These are phyloP conservation scores for Dendrocopos noguchii DNA, from an alignment of 2,113 vertebrate genomes.

Conservation along the genomic window DNA sequence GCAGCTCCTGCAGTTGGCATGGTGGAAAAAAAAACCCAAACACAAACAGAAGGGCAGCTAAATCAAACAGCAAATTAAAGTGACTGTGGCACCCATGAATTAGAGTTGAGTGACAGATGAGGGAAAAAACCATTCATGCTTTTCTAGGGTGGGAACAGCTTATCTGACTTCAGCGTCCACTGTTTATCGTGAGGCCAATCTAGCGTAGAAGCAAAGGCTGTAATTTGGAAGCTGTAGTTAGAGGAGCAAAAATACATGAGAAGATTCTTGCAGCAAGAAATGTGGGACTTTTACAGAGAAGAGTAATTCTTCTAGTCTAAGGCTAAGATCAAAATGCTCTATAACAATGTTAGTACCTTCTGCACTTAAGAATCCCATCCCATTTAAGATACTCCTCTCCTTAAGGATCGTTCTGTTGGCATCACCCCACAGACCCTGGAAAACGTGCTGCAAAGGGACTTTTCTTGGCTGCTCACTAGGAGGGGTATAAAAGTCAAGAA, in stretches of 20 bases:
- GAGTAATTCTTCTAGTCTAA: not conserved
- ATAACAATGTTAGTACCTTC: accelerated
- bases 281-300: not conserved
- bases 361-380: not conserved
- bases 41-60: not conserved
- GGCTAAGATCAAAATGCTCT: not conserved
- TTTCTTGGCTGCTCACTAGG: not conserved
- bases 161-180: not conserved
- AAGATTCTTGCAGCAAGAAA: not conserved
- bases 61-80: not conserved
- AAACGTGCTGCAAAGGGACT: not conserved
- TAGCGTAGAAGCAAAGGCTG: not conserved
- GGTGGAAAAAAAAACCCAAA: not conserved
- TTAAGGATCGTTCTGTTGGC: not conserved
- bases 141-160: slow-evolving; percentile 36
- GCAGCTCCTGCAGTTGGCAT: slow-evolving; percentile 85
- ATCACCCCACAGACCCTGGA: not conserved
- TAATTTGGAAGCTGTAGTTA: not conserved
- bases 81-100: not conserved
- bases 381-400: not conserved
- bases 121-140: not conserved
- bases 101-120: not conserved
- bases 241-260: not conserved
- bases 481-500: not conserved
- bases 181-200: not conserved